Percentiles rank a stretch among this genome's conserved stretches.
Conservation (phyloP, 2,888 invertebrate genomes). For the Pammene fasciana region DNA sequence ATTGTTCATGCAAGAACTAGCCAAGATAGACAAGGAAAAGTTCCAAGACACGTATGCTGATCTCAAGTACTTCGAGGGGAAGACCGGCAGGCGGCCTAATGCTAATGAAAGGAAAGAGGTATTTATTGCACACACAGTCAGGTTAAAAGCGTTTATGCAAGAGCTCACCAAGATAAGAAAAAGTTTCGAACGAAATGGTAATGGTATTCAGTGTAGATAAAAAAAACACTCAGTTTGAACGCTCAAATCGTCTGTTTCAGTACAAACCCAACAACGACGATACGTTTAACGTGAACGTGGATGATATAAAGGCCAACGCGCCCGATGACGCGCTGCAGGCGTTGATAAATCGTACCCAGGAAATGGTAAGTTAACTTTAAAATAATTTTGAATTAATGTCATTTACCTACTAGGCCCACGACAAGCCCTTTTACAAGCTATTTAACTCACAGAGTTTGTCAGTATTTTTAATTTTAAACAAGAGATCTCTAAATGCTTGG, state of each 20-base stretch:
- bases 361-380: constrained; percentile 73
- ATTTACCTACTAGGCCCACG: too few species aligned
- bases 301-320: constrained; percentile 70
- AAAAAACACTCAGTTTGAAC: background rate
- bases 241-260: constrained; percentile 55
- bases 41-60: constrained; percentile 91
- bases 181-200: too few species aligned
- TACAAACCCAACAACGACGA: constrained; percentile 79
- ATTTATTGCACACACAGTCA: constrained; percentile 43
- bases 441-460: too few species aligned
- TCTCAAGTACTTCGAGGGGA: constrained; percentile 91
- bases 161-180: too few species aligned
- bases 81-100: constrained; percentile 86
- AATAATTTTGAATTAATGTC: too few species aligned
- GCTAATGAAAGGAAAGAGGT: constrained; percentile 72
- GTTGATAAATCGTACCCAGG: constrained; percentile 85
- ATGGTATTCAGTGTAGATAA: too few species aligned
- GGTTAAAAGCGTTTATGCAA: too few species aligned
- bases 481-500: too few species aligned
- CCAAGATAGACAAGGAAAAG: constrained; percentile 88
- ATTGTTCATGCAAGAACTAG: constrained; percentile 89
- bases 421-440: too few species aligned
- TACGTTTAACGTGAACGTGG: constrained; percentile 74
- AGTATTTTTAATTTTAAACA: too few species aligned
- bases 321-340: constrained; percentile 82